These are phyloP conservation scores for Acanthiza pusilla DNA, from an alignment of 2,797 vertebrate genomes.

Conservation along the genomic window DNA sequence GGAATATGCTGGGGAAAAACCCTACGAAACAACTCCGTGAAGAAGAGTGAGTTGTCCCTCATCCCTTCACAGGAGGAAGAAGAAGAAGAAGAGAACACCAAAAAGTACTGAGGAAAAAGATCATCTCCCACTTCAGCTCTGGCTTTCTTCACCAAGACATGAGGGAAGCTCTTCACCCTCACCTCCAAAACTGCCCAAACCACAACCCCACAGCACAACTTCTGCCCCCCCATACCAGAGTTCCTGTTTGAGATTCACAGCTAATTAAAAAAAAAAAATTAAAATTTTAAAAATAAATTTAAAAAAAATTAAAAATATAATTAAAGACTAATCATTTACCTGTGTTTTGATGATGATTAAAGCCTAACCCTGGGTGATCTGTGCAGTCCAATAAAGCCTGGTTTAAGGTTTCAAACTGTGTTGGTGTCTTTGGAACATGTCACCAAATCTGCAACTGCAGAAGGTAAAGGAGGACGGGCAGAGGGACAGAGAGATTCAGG, in stretches of 20 bases:
- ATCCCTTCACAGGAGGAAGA: background rate
- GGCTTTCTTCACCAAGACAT: background rate
- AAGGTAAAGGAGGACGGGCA: accelerated
- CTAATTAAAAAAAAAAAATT: background rate
- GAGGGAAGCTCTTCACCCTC: background rate
- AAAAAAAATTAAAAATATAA: background rate
- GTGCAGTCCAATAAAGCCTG: background rate
- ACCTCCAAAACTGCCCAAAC: too few species aligned
- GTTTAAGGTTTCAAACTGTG: background rate
- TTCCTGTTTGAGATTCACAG: accelerated
- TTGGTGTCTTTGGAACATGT: background rate
- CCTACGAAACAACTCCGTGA: background rate
- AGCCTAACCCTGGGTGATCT: accelerated
- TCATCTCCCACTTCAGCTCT: background rate
- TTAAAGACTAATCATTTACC: background rate
- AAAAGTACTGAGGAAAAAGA: background rate
- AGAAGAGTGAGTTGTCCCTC: accelerated
- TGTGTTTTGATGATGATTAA: background rate
- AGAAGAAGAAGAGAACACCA: background rate
- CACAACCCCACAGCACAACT: accelerated
- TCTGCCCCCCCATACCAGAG: accelerated
- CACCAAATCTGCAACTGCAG: background rate
- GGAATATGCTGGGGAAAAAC: background rate
- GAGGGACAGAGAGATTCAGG: background rate
- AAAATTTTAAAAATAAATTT: too few species aligned